Conservation (phyloP, 2,113 vertebrate genomes). For the Procapra przewalskii region DNA sequence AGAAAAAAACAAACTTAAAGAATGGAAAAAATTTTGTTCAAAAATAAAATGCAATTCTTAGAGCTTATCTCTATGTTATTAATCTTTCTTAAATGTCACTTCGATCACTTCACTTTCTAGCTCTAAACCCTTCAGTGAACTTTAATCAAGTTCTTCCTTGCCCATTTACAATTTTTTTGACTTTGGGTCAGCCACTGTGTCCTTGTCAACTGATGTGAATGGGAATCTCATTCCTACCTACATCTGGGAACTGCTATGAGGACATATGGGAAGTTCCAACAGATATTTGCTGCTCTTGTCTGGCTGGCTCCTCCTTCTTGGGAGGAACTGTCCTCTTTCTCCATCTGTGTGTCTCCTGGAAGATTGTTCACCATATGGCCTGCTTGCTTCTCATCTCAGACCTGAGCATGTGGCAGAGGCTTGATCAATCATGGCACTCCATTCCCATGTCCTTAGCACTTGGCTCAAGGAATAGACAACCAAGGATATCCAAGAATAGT, state of each 20-base stretch:
- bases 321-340: background rate
- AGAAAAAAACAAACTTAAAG: background rate
- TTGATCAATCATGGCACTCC: background rate
- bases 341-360: background rate
- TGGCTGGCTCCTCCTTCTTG: background rate
- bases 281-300: background rate
- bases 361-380: background rate
- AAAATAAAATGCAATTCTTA: background rate
- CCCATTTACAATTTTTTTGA: background rate
- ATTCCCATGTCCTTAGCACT: background rate
- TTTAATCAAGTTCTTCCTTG: background rate
- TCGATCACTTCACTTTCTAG: background rate
- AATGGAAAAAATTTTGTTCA: background rate
- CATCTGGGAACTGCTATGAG: background rate
- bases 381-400: background rate
- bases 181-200: background rate
- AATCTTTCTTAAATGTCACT: background rate
- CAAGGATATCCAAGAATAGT: background rate
- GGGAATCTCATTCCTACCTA: background rate
- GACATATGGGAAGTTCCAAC: background rate
- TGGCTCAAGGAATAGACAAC: background rate
- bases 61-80: background rate
- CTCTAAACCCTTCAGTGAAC: background rate
- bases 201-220: background rate
- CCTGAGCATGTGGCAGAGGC: background rate